phyloP scores from a whole-genome alignment of 2,888 invertebrate genomes.

The Odontocolon sp. region DNA sequence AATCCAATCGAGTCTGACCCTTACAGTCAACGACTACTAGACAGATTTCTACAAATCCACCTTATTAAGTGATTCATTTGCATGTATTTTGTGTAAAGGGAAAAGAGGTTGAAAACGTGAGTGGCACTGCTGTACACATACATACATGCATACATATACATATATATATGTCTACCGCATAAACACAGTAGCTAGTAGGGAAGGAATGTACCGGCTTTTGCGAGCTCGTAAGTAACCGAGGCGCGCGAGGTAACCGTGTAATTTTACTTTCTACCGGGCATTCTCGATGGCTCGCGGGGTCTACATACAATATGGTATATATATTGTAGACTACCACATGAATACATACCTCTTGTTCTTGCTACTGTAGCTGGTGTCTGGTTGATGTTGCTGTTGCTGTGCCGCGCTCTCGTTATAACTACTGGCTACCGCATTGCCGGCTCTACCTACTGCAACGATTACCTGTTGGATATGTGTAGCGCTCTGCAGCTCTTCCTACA shows the following conservation, averaged over 20 bases:
- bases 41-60: not conserved
- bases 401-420: slow-evolving; percentile 52
- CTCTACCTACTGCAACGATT: slow-evolving; percentile 56
- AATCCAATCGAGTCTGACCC: slow-evolving; percentile 47
- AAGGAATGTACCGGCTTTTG: slow-evolving; percentile 28
- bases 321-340: slow-evolving; percentile 36
- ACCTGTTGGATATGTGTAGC: slow-evolving; percentile 42
- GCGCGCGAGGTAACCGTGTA: slow-evolving; percentile 67
- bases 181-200: slow-evolving; percentile 42
- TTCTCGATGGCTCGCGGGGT: slow-evolving; percentile 63
- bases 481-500: slow-evolving; percentile 25
- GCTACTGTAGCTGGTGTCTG: slow-evolving; percentile 44
- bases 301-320: slow-evolving; percentile 30
- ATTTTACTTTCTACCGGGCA: slow-evolving; percentile 69
- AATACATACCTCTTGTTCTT: slow-evolving; percentile 50
- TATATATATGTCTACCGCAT: not conserved
- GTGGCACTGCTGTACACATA: slow-evolving; percentile 1
- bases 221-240: slow-evolving; percentile 49
- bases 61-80: slow-evolving; percentile 47
- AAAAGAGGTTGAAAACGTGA: slow-evolving; percentile 18
- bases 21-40: slow-evolving; percentile 16
- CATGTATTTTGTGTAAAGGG: slow-evolving; percentile 16
- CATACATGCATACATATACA: not conserved
- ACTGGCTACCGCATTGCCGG: slow-evolving; percentile 54
- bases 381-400: slow-evolving; percentile 18